A percentile compares a stretch with the other conserved stretches of the same genome.
phyloP scores from a whole-genome alignment of 1,140 invertebrate genomes.

The Ladona fulva region DNA sequence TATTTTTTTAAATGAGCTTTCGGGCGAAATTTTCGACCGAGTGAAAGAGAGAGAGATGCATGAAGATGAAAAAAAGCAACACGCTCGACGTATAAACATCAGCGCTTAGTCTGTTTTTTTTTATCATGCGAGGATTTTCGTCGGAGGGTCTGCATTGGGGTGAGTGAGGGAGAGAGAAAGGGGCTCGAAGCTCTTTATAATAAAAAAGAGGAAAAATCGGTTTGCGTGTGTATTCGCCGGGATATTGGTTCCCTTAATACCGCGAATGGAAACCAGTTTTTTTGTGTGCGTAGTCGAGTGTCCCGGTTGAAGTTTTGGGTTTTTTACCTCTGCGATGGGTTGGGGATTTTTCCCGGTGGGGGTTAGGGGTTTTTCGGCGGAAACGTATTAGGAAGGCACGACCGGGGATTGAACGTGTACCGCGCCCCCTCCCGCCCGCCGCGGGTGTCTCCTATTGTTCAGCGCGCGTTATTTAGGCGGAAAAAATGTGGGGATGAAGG shows the following conservation, averaged over 20 bases:
- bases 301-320: too few species aligned
- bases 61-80: background rate
- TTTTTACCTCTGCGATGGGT: background rate
- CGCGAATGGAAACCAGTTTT: background rate
- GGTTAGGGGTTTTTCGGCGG: background rate
- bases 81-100: background rate
- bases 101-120: background rate
- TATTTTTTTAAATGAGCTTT: slow-evolving; percentile 6
- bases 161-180: background rate
- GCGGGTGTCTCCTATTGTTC: background rate
- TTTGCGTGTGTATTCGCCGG: background rate
- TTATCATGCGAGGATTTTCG: background rate
- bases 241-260: background rate
- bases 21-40: background rate
- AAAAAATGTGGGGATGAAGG: background rate
- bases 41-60: background rate
- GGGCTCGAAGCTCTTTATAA: background rate
- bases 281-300: background rate
- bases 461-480: background rate
- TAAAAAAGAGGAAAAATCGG: background rate
- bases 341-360: background rate
- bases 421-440: background rate
- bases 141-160: background rate
- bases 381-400: too few species aligned
- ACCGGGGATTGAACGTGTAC: background rate